A percentile compares a stretch with the other conserved stretches of the same genome.
Evolutionary conservation across 2,113 vertebrate species (phyloP).

Genomic region (Sprattus sprattus): DNA sequence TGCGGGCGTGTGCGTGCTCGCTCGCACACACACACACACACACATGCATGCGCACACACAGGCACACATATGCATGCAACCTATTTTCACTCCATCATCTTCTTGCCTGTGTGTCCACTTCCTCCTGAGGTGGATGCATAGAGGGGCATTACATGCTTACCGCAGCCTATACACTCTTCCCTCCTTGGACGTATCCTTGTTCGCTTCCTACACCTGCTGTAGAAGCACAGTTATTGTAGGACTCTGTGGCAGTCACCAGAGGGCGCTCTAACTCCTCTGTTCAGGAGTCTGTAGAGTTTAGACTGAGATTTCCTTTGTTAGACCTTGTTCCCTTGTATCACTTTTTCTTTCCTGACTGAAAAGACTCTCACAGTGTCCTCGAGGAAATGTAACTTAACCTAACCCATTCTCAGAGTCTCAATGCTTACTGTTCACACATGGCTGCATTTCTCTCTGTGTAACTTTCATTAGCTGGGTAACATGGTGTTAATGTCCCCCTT

Average conservation of each 20-base stretch:
- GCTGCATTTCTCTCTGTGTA: not conserved
- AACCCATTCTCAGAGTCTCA: not conserved
- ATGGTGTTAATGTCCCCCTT: not conserved
- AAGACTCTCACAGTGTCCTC: not conserved
- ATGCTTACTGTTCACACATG: not conserved
- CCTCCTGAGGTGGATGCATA: not conserved
- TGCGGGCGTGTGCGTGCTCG: no score
- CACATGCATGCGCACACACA: not conserved
- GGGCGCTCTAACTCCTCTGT: not conserved
- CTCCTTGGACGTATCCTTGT: not conserved
- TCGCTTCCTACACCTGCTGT: slow-evolving; percentile 22
- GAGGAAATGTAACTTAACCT: not conserved
- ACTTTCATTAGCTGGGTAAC: not conserved
- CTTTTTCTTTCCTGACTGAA: not conserved
- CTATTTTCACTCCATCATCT: not conserved
- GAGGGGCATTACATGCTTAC: not conserved
- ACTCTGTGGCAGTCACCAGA: not conserved
- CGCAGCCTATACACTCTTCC: not conserved
- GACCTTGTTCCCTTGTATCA: not conserved
- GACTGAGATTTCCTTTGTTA: no score
- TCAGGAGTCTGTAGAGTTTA: not conserved
- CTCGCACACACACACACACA: not conserved
- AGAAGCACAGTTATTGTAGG: not conserved
- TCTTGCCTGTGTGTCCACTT: not conserved
- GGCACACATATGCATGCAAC: not conserved